Base-by-base conservation (phyloP, 2,797 vertebrate species). In the Hydrophis major region DNA sequence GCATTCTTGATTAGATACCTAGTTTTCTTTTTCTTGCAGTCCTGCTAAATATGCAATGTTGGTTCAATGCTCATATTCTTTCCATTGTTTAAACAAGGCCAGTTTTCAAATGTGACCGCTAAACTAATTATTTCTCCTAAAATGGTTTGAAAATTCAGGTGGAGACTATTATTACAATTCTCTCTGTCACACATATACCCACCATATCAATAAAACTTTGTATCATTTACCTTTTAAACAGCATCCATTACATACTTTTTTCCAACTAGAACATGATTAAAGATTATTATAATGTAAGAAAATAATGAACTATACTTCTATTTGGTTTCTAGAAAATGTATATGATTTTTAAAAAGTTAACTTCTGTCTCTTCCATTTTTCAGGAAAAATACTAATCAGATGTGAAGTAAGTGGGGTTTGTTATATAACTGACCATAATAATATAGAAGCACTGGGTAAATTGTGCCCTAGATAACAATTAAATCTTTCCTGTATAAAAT, bases 281-380 rank as follows among this genome's bases (percentile, higher is more conserved):
- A 90, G 74, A 56, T 42, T 89, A 74, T 74, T 90, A 16, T 11
- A 53, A 42, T 25, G 22, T 87, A 88, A 88, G 63, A 37, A 55
- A 89, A 63, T 89, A 90, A 90, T 86, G 22, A 93, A 25, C 60
- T 74, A 78, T 53, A 50, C 37, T 6, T 32, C 61, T 89, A 87
- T 86, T 89, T 89, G 69, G 87, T 63, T 91, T 89, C 69, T 86
- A 89, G 27, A 89, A 91, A 86, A 91, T 87, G 53, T 87, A 53
- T 93, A 53, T 25, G 25, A 27, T 69, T 74, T 90, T 56, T n/a
- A 6, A 27, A 87, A 90, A 90, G 25, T 27, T 89, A n/a, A 56
- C 28, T 87, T 86, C 59, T 56, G 66, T 90, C 12, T 55, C 6
- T 93, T 93, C 57, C 90, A 22, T 32, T 83, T 83, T 89, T 89